phyloP scores from a whole-genome alignment of 2,113 vertebrate species.

The Spheniscus mendiculus region DNA sequence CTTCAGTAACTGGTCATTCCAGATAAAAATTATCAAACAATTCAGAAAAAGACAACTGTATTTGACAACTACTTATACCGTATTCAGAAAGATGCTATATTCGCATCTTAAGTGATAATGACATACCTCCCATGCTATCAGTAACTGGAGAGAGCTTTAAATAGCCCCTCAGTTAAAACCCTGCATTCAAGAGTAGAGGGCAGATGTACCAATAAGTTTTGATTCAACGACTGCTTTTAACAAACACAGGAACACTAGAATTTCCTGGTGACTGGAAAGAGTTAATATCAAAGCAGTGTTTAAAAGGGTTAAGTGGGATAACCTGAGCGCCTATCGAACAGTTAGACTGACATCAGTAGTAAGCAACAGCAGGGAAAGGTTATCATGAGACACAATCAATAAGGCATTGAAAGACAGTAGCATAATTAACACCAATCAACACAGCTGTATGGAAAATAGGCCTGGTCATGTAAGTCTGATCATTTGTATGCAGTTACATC shows the following conservation, averaged over 20 bases:
- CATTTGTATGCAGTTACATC: slow-evolving; percentile 36
- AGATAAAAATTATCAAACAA: background rate
- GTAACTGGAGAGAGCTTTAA: background rate
- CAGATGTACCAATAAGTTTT: background rate
- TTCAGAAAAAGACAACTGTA: background rate
- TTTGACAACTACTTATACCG: background rate
- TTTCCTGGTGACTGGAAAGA: background rate
- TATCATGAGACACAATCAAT: slow-evolving; percentile 51
- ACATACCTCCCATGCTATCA: background rate
- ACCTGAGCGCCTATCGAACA: background rate
- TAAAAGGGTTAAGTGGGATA: background rate
- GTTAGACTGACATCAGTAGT: background rate
- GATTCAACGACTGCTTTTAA: background rate
- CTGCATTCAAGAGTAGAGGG: background rate
- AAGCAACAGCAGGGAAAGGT: slow-evolving; percentile 6
- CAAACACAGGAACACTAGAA: background rate
- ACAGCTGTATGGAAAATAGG: slow-evolving; percentile 44
- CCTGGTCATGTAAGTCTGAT: slow-evolving; percentile 39
- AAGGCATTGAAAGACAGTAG: slow-evolving; percentile 31
- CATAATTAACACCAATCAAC: slow-evolving; percentile 53
- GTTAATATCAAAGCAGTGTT: background rate
- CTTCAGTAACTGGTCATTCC: background rate
- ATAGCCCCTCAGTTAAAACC: background rate
- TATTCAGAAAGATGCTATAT: background rate
- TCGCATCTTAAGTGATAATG: background rate